Evolutionary conservation across 1,140 invertebrate genomes (phyloP).

Genomic region (Cherax destructor): DNA sequence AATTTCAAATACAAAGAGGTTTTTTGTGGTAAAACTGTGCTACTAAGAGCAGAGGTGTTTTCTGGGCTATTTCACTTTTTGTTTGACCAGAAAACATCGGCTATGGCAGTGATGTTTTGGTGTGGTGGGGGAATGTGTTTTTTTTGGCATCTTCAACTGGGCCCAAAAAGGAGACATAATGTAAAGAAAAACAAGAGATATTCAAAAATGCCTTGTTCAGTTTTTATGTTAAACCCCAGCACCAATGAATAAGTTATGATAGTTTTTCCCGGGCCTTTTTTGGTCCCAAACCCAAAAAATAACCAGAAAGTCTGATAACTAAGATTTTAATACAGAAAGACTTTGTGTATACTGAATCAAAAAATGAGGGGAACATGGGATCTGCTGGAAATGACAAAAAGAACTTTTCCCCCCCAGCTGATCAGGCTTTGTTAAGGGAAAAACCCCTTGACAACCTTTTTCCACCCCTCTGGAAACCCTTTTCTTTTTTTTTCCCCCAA

Average conservation of each 20-base stretch:
- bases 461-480: too few species aligned
- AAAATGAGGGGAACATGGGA: too few species aligned
- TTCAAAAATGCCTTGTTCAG: background rate
- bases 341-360: too few species aligned
- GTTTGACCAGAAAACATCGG: background rate
- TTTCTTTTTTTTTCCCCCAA: too few species aligned
- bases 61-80: background rate
- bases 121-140: background rate
- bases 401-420: too few species aligned
- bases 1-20: background rate
- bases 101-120: constrained; percentile 26
- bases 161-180: background rate
- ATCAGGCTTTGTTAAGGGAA: too few species aligned
- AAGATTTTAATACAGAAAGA: too few species aligned
- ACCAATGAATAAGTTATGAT: background rate
- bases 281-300: too few species aligned
- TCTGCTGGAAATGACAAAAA: too few species aligned
- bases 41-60: background rate
- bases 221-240: background rate
- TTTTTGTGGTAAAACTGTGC: background rate
- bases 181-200: background rate
- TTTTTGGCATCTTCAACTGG: constrained; percentile 8
- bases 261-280: too few species aligned
- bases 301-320: too few species aligned
- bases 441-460: too few species aligned